A percentile compares a stretch with the other conserved stretches of the same genome.
phyloP scores from a whole-genome alignment of 2,888 invertebrate species.

The Ochropleura plecta region DNA sequence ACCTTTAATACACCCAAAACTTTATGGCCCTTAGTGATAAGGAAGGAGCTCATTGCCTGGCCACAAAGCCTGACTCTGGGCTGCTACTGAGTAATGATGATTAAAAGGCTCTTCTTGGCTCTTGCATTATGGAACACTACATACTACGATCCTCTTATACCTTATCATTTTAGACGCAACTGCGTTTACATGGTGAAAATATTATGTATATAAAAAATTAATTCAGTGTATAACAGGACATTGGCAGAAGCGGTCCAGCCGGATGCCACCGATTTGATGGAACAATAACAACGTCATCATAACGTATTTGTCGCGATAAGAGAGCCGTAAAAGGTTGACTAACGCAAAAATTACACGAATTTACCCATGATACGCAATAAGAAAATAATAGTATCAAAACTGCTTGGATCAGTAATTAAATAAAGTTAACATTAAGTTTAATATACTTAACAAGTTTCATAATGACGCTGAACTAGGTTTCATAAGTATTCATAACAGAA shows the following conservation, averaged over 20 bases:
- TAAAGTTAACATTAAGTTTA: neutral
- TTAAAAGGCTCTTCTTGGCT: neutral
- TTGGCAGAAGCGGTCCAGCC: conserved; percentile 43
- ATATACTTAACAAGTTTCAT: neutral
- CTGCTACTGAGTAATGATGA: neutral
- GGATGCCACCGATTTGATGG: conserved; percentile 19
- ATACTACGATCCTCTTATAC: conserved; percentile 15
- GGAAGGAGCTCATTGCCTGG: neutral
- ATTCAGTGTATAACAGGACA: conserved; percentile 21
- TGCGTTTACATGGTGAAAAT: neutral
- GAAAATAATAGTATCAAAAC: neutral
- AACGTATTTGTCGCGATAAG: neutral
- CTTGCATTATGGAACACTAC: conserved; percentile 2
- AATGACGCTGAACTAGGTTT: neutral
- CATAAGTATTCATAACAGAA: conserved; percentile 9
- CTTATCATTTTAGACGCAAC: neutral
- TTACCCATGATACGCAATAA: neutral
- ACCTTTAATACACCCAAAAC: neutral
- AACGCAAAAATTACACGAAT: neutral
- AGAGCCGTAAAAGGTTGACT: neutral
- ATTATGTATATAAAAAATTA: neutral
- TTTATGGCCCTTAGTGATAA: neutral
- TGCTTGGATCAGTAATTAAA: neutral
- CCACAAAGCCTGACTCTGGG: neutral
- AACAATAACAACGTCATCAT: neutral